phyloP scores from a whole-genome alignment of 2,113 vertebrate species.

The Marcusenius ussheri region DNA sequence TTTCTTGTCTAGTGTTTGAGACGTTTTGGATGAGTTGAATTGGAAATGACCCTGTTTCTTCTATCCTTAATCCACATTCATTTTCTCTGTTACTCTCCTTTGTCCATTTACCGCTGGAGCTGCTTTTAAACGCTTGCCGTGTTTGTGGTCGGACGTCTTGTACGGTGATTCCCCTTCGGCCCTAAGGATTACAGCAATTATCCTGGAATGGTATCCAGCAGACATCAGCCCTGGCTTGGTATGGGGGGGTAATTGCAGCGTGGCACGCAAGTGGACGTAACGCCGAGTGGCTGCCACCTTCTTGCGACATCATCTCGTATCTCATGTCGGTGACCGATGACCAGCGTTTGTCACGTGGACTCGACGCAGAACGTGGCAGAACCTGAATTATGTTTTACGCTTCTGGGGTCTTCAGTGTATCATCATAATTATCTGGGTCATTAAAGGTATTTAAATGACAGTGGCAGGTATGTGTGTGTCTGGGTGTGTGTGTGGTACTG shows the following conservation, averaged over 20 bases:
- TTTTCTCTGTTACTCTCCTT: not conserved
- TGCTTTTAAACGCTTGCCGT: not conserved
- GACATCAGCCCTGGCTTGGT: conserved; percentile 26
- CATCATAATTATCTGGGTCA: not conserved
- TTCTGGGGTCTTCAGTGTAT: not conserved
- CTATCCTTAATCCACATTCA: not conserved
- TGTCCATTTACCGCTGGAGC: not conserved
- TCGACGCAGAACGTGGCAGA: not conserved
- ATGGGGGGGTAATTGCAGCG: conserved; percentile 34
- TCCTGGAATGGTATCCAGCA: conserved; percentile 15
- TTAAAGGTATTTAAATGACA: not conserved
- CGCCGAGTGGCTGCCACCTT: conserved; percentile 20
- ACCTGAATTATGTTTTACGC: not conserved
- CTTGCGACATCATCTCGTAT: not conserved
- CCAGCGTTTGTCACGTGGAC: conserved; percentile 11
- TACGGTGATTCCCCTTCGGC: not conserved
- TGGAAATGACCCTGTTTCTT: not conserved
- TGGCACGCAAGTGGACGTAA: conserved; percentile 34
- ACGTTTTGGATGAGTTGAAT: not conserved
- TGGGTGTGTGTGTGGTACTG: not conserved
- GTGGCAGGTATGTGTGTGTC: not conserved
- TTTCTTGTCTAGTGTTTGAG: conserved; percentile 58
- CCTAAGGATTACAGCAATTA: conserved; percentile 21
- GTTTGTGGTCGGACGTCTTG: not conserved
- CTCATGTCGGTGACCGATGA: conserved; percentile 15